Base-by-base conservation (phyloP, 2,888 invertebrate genomes). In the Drosophila prostipennis region DNA sequence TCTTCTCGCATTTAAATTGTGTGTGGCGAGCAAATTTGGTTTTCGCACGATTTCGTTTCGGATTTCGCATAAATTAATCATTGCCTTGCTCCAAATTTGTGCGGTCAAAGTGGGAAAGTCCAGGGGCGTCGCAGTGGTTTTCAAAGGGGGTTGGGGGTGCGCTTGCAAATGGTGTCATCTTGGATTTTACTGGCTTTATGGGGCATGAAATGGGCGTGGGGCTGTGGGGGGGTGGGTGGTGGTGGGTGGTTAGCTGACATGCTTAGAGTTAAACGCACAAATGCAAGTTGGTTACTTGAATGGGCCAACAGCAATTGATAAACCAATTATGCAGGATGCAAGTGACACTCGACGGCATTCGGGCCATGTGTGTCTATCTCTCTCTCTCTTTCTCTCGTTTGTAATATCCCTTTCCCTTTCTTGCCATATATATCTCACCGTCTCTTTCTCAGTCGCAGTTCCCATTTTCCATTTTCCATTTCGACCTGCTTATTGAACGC, bases 401-500 rank as follows among this genome's bases (percentile, higher is more conserved):
- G 3, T 39, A n/a, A n/a, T n/a, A 37, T 6, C 2, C 8, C 10
- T 34, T 34, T 52, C 45, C 51, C 43, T 4, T 29, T 70, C 32
- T 14, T 2, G 13, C 14, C 13, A 16, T 1, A 29, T 54, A 16
- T 2, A 29, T 54, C n/a, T 14, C n/a, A 13, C 23, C 11, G 6
- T 34, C 57, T 29, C 37, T 45, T 14, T 23, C 58, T 19, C 36
- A 39, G 29, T 16, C 36, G 34, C 46, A 58, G 46, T 58, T 40
- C 48, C 56, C 67, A 61, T 6, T 29, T 16, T 32, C 36, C 46
- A 58, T 43, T 58, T 40, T 45, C 56, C 67, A 61, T 65, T 54
- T 68, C 49, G 80, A 82, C 86, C 82, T 82, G 80, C 78, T 82
- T 82, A 82, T 82, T 85, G 82, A 82, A 82, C 80, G 80, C 86